phyloP scores from a whole-genome alignment of 2,113 vertebrate genomes.

The Rousettus leschenaultii region DNA sequence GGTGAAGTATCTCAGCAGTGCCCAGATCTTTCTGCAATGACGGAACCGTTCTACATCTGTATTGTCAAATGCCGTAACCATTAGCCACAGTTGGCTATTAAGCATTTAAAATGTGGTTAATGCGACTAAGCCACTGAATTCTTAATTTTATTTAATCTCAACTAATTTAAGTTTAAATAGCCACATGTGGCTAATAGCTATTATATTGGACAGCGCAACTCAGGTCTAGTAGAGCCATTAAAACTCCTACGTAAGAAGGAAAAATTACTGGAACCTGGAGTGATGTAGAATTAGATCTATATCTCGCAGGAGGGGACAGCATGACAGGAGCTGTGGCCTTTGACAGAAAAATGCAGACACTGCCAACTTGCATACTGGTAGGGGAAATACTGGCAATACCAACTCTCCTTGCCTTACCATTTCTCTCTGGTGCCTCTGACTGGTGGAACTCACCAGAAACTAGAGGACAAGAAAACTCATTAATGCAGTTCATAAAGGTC shows the following conservation, averaged over 20 bases:
- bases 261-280: background rate
- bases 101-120: background rate
- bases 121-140: background rate
- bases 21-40: background rate
- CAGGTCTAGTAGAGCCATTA: background rate
- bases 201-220: background rate
- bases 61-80: background rate
- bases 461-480: background rate
- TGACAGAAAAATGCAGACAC: background rate
- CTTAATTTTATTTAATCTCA: constrained; percentile 1
- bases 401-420: background rate
- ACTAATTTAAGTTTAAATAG: background rate
- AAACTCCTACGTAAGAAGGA: background rate
- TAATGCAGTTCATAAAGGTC: background rate
- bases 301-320: background rate
- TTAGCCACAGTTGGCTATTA: background rate
- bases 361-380: background rate
- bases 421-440: background rate
- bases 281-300: background rate
- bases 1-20: background rate
- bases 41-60: background rate
- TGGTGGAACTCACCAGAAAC: background rate
- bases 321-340: background rate
- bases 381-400: background rate
- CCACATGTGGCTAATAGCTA: background rate